Base-by-base conservation (phyloP, 1,140 invertebrate species). In the Chymomyza costata region DNA sequence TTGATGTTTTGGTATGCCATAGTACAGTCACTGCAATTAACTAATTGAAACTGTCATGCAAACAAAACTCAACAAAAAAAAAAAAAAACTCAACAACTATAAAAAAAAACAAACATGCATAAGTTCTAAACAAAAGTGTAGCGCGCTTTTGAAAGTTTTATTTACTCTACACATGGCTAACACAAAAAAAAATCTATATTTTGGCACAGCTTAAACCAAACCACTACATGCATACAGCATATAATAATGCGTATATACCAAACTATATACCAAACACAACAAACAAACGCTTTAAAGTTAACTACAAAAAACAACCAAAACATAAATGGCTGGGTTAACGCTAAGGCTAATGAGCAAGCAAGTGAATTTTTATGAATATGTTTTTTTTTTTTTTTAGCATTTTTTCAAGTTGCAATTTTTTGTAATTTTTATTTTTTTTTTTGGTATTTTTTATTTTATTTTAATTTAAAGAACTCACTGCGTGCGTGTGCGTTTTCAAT, bases 401-500 rank as follows among this genome's bases (percentile, higher is more conserved):
- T 8, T 3, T 49, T 56, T 65, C n/a, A 15, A 40, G 44, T 58
- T 49, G 25, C 32, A 34, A 32, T 55, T 32, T 52, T 25, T 61
- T 50, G 37, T 62, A 17, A 15, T 43, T 48, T 46, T 61, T 45
- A 14, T 34, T 59, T 38, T 49, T 35, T 21, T 32, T 56, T 53
- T 46, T 19, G 18, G 30, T 38, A 40, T 52, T 32, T 19, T 44
- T 13, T 53, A 66, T 40, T 51, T 55, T 41, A 38, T 2, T 19
- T 40, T 40, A 28, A 16, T 21, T 59, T 50, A 14, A n/a, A 32
- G 48, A 49, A 81, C 76, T 81, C 76, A 81, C 76, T 81, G 76
- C 76, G 76, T 81, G 76, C 76, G 76, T 81, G 69, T 81, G 76
- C 76, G 58, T 58, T 55, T 41, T 61, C 41, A 50, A 65, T 65